Conservation (phyloP, 2,888 invertebrate species). For the Acleris emargana region DNA sequence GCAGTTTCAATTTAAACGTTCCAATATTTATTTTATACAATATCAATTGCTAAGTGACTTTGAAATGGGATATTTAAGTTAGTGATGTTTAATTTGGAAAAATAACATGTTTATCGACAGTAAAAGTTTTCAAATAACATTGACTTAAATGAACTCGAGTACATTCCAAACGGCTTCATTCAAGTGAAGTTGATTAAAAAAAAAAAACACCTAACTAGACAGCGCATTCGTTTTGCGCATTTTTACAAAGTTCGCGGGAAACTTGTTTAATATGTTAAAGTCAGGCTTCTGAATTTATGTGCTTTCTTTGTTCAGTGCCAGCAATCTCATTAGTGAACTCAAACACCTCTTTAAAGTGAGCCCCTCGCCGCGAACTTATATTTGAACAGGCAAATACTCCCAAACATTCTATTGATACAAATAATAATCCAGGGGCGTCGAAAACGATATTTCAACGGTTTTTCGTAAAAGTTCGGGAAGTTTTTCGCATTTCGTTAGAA, state of each 20-base stretch:
- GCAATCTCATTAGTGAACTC: constrained; percentile 78
- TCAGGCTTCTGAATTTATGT: constrained; percentile 51
- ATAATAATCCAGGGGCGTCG: constrained; percentile 63
- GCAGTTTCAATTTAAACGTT: constrained; percentile 44
- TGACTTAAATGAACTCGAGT: constrained; percentile 28
- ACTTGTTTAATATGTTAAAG: constrained; percentile 59
- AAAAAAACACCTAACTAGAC: constrained; percentile 30
- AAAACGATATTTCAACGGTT: constrained; percentile 72
- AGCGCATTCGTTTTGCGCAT: constrained; percentile 30
- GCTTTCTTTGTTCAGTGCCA: constrained; percentile 55
- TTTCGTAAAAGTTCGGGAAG: constrained; percentile 68
- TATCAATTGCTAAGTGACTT: background rate
- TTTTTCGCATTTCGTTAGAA: constrained; percentile 79
- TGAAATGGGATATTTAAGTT: background rate
- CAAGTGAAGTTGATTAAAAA: constrained; percentile 36
- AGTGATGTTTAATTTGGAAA: constrained; percentile 12
- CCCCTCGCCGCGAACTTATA: constrained; percentile 54
- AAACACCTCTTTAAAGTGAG: constrained; percentile 77
- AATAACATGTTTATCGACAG: constrained; percentile 24
- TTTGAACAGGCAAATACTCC: constrained; percentile 69
- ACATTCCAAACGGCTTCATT: constrained; percentile 29
- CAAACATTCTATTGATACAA: constrained; percentile 80
- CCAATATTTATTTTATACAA: constrained; percentile 34
- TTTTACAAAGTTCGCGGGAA: constrained; percentile 43
- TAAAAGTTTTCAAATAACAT: constrained; percentile 31